Conservation (phyloP, 2,113 vertebrate species). For the Dascyllus trimaculatus region DNA sequence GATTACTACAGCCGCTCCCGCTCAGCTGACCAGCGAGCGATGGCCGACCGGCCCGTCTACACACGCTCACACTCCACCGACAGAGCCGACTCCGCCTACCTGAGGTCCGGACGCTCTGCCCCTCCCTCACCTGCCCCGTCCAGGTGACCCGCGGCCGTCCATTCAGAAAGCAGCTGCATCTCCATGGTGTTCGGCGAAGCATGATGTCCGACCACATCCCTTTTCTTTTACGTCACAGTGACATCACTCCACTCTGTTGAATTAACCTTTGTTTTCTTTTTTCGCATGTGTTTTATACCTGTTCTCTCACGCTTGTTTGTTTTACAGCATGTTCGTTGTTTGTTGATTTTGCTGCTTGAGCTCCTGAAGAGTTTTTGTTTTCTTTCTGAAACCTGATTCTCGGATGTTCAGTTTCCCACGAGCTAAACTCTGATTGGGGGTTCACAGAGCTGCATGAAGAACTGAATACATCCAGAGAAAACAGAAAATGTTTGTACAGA, state of each 20-base stretch:
- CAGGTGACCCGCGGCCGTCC: slow-evolving; percentile 92
- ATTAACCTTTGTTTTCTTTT: not conserved
- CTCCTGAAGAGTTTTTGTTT: not conserved
- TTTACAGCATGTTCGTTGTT: slow-evolving; percentile 16
- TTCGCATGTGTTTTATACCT: not conserved
- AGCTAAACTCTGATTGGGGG: not conserved
- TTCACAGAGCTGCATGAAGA: too few species aligned
- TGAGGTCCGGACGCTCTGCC: slow-evolving; percentile 96
- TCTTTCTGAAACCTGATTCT: not conserved
- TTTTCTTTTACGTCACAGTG: not conserved
- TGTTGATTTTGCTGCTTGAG: slow-evolving; percentile 3
- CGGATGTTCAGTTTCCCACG: not conserved
- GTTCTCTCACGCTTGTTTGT: not conserved
- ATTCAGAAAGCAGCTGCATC: slow-evolving; percentile 65
- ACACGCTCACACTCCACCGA: slow-evolving; percentile 94
- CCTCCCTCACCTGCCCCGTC: slow-evolving; percentile 96
- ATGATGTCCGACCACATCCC: not conserved
- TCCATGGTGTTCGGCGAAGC: not conserved
- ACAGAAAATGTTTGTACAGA: too few species aligned
- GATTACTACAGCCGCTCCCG: slow-evolving; percentile 96
- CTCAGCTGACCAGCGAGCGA: slow-evolving; percentile 93
- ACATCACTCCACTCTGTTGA: not conserved
- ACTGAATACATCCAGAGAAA: too few species aligned
- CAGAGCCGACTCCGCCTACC: slow-evolving; percentile 91
- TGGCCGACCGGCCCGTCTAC: slow-evolving; percentile 89